A percentile compares a stretch with the other conserved stretches of the same genome.
Conservation (phyloP, 2,888 invertebrate genomes). For the Crematogaster levior region DNA sequence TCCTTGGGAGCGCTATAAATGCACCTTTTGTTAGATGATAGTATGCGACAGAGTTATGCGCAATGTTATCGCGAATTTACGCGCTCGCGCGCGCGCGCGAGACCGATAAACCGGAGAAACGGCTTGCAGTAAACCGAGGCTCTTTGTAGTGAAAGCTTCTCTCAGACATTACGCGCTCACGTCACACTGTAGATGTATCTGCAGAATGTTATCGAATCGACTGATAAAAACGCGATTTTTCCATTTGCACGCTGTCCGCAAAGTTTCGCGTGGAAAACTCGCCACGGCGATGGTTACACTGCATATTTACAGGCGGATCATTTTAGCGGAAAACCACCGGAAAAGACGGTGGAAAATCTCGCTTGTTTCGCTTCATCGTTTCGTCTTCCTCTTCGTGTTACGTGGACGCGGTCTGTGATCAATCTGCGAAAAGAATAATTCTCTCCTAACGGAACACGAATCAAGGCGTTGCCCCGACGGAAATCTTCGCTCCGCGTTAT, state of each 20-base stretch:
- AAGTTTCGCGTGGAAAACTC: background rate
- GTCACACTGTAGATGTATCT: slow-evolving; percentile 16
- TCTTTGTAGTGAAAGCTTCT: slow-evolving; percentile 37
- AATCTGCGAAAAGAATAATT: slow-evolving; percentile 71
- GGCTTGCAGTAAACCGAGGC: slow-evolving; percentile 30
- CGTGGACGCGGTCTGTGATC: slow-evolving; percentile 53
- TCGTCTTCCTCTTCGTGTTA: slow-evolving; percentile 33
- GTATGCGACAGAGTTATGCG: slow-evolving; percentile 54
- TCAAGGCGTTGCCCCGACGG: slow-evolving; percentile 60
- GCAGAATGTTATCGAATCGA: slow-evolving; percentile 23
- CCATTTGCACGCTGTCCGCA: background rate
- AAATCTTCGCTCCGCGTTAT: slow-evolving; percentile 72
- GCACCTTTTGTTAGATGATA: slow-evolving; percentile 61
- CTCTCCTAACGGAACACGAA: slow-evolving; percentile 67
- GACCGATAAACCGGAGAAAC: slow-evolving; percentile 50
- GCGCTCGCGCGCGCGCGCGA: background rate
- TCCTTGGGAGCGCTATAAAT: slow-evolving; percentile 43
- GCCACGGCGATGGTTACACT: background rate
- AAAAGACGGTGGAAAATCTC: background rate
- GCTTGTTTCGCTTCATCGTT: slow-evolving; percentile 18
- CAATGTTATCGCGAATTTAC: slow-evolving; percentile 51
- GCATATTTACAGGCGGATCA: slow-evolving; percentile 4
- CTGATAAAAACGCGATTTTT: slow-evolving; percentile 30
- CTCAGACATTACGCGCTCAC: slow-evolving; percentile 34
- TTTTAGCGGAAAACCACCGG: background rate